A percentile compares a stretch with the other conserved stretches of the same genome.
phyloP scores from a whole-genome alignment of 2,888 invertebrate genomes.

The Luperina testacea region DNA sequence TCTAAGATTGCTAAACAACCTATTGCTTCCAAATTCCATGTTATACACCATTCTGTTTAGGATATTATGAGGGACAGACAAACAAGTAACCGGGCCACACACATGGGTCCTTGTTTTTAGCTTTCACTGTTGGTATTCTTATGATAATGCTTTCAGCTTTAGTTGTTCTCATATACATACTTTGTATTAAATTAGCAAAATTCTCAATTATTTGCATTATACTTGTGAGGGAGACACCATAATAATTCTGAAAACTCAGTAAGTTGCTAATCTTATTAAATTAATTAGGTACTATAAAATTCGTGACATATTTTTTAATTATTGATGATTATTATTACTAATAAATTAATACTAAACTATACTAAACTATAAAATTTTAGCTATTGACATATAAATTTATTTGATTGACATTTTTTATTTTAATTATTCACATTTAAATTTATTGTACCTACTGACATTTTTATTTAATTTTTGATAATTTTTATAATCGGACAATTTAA shows the following conservation, averaged over 20 bases:
- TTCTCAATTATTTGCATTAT: background rate
- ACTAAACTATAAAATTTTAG: too few relatives aligned
- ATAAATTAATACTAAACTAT: too few relatives aligned
- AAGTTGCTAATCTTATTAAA: too few relatives aligned
- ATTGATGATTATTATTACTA: too few relatives aligned
- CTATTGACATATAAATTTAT: too few relatives aligned
- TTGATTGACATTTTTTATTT: too few relatives aligned
- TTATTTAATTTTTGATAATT: too few relatives aligned
- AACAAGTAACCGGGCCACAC: background rate
- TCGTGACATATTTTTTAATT: too few relatives aligned
- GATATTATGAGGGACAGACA: constrained; percentile 2
- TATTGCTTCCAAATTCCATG: background rate
- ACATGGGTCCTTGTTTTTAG: constrained; percentile 14
- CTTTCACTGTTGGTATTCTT: constrained; percentile 10
- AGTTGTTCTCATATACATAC: background rate
- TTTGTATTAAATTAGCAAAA: constrained; percentile 6
- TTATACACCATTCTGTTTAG: constrained; percentile 5
- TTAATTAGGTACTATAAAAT: too few relatives aligned
- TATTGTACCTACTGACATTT: too few relatives aligned
- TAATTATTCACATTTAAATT: too few relatives aligned
- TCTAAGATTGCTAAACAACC: constrained; percentile 3
- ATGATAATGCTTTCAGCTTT: background rate
- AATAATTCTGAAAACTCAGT: background rate
- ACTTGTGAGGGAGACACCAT: background rate
- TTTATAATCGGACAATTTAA: too few relatives aligned